Conservation (phyloP, 2,797 vertebrate species). For the Phrynocephalus vlangalii region DNA sequence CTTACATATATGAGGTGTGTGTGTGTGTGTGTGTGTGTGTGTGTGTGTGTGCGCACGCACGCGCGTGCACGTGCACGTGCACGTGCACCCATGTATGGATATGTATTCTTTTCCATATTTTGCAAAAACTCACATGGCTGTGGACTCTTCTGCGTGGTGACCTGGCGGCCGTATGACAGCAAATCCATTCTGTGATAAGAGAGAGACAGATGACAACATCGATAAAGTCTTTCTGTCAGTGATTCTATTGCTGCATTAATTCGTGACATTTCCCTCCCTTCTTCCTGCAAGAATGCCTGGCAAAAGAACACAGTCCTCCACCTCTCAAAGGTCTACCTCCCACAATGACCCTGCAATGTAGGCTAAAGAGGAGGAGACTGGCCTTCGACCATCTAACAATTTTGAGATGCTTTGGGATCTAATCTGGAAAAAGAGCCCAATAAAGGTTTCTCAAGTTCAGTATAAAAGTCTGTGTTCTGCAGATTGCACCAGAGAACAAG, state of each 20-base stretch:
- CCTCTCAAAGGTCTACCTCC: not conserved
- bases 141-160: slow-evolving; percentile 95
- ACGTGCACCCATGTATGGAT: too few relatives aligned
- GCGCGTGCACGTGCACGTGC: too few relatives aligned
- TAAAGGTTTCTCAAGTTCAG: not conserved
- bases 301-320: too few relatives aligned
- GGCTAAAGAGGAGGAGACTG: not conserved
- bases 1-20: not conserved
- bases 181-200: slow-evolving; percentile 78
- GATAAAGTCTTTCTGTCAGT: not conserved
- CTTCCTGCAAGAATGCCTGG: not conserved
- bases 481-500: not conserved
- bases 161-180: slow-evolving; percentile 84
- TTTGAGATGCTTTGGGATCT: not conserved
- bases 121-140: slow-evolving; percentile 88
- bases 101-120: not conserved
- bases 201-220: not conserved
- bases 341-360: not conserved
- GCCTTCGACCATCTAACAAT: not conserved
- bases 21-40: not conserved
- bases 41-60: too few relatives aligned
- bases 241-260: not conserved
- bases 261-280: not conserved
- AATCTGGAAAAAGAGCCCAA: not conserved
- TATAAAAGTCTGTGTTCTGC: not conserved